Base-by-base conservation (phyloP, 1,140 invertebrate species). In the Daktulosphaira vitifoliae region DNA sequence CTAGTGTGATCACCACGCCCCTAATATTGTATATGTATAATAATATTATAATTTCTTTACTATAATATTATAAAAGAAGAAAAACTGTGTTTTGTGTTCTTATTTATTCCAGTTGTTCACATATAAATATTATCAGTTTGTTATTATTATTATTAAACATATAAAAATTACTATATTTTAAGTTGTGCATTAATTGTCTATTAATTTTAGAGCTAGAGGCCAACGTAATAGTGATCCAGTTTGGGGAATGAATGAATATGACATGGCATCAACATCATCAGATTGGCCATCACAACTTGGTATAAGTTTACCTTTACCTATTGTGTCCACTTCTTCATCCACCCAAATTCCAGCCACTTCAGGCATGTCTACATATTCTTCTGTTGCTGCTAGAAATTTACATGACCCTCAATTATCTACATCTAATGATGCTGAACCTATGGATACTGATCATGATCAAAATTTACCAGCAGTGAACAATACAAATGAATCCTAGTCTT, bases 391-490 rank as follows among this genome's bases (percentile, higher is more conserved):
- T 7, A 62, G 56, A 33, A 62, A 62, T 11, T 46, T 46, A 29
- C 56, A 42, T 22, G 56, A 62, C 2, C 56, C 42, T 46, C 25
- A 39, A n/a, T 48, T 62, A 29, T 29, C 56, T 26, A 16, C 53
- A n/a, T 33, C 56, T 29, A 16, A 38, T 62, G 25, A 62, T 33
- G 42, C 44, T 46, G 56, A 62, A 62, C 42, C 56, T 11, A 62
- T 62, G 56, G 56, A 62, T 18, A 62, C 56, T 48, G 56, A 62
- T 33, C 56, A 62, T 62, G 56, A 62, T 62, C 56, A 62, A 62
- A 62, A 62, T 48, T 15, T 62, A 62, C 56, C 56, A 15, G 56
- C 56, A 5, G 42, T 62, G 25, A 62, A 62, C 38, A 62, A 62
- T 18, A 22, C 56, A 33, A 62, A 62, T 33, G 26, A 62, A 20